These are phyloP conservation scores for Drosophila longiperda DNA, from an alignment of 2,888 invertebrate species.

Conservation along the genomic window DNA sequence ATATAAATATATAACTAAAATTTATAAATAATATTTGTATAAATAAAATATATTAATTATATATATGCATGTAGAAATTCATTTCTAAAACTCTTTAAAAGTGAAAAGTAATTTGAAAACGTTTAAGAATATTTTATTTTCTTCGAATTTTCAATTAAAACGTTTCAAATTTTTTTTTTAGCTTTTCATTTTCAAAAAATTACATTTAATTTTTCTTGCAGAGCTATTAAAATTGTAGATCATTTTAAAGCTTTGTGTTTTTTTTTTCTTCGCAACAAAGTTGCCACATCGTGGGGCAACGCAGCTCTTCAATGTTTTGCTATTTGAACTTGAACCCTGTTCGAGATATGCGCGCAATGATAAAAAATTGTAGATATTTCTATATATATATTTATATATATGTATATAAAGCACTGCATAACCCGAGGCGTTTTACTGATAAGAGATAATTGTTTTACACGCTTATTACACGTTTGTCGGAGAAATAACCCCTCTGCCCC, in stretches of 20 bases:
- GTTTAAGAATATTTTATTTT: not conserved
- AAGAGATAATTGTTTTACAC: constrained; percentile 36
- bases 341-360: constrained; percentile 11
- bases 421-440: constrained; percentile 59
- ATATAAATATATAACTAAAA: too few species aligned
- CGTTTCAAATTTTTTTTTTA: not conserved
- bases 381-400: not conserved
- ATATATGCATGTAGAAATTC: too few species aligned
- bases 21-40: not conserved
- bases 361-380: constrained; percentile 4
- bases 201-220: not conserved
- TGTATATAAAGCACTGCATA: constrained; percentile 61
- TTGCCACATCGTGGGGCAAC: not conserved
- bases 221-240: not conserved
- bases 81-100: too few species aligned
- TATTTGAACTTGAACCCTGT: constrained; percentile 66
- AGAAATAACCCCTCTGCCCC: not conserved
- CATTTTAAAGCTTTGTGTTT: not conserved
- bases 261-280: not conserved
- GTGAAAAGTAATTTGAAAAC: not conserved
- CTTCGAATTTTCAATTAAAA: too few species aligned
- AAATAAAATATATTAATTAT: not conserved
- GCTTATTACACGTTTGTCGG: constrained; percentile 22
- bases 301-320: not conserved
- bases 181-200: not conserved